Percentiles rank a stretch among this genome's conserved stretches.
phyloP scores from a whole-genome alignment of 2,888 invertebrate species.

The Dione vanillae region DNA sequence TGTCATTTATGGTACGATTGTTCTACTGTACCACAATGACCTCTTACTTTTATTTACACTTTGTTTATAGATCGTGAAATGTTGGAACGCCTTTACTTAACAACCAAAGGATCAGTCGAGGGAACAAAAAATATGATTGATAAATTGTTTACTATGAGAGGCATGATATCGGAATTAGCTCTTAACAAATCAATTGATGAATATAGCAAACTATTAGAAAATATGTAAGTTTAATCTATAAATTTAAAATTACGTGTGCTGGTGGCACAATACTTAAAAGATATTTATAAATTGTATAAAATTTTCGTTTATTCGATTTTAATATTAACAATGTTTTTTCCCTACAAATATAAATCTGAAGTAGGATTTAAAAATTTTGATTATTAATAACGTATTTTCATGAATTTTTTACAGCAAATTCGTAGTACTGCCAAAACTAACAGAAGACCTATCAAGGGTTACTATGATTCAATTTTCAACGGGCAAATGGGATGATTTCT shows the following conservation, averaged over 20 bases:
- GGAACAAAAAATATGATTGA: conserved; percentile 66
- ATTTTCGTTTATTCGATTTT: no score
- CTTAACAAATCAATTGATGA: conserved; percentile 61
- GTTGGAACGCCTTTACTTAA: conserved; percentile 63
- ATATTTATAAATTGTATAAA: no score
- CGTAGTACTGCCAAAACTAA: conserved; percentile 27
- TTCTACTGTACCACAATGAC: no score
- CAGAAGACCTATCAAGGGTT: conserved; percentile 29
- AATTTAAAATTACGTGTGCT: no score
- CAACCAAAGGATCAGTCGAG: conserved; percentile 68
- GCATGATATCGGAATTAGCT: conserved; percentile 69
- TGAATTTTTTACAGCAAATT: conserved; percentile 21
- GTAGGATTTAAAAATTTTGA: no score
- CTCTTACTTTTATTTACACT: neutral
- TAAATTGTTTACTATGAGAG: conserved; percentile 63
- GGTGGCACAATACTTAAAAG: no score
- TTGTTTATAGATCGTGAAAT: conserved; percentile 56
- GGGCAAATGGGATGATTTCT: conserved; percentile 24
- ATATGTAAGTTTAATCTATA: conserved; percentile 63
- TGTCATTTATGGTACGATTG: no score
- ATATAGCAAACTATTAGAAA: conserved; percentile 57
- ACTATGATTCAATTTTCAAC: conserved; percentile 14
- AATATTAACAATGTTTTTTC: no score
- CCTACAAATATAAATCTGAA: no score
- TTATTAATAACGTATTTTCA: no score